Evolutionary conservation across 2,888 invertebrate species (phyloP).

Genomic region (Scaptomyza caliginosa): DNA sequence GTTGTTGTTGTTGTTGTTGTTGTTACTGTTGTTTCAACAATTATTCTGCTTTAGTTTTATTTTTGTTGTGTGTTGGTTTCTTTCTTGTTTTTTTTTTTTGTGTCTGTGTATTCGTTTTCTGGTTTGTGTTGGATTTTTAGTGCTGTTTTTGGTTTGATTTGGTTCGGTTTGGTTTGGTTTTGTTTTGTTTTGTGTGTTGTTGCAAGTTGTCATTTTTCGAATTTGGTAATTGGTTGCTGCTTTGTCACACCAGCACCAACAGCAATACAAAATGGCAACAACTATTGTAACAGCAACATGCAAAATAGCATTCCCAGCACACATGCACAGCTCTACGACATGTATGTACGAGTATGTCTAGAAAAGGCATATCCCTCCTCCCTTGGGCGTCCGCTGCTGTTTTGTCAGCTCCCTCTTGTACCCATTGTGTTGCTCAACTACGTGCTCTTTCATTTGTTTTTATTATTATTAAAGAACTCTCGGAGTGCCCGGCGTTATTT

Average conservation of each 20-base stretch:
- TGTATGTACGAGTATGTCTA: neutral
- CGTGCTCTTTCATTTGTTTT: conserved; percentile 79
- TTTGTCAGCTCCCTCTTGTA: conserved; percentile 25
- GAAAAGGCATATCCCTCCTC: conserved; percentile 5
- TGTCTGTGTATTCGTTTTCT: conserved; percentile 1
- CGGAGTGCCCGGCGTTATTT: conserved; percentile 55
- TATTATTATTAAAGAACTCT: conserved; percentile 79
- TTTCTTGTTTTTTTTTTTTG: conserved; percentile 11
- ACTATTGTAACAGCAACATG: no score
- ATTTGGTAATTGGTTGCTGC: conserved; percentile 79
- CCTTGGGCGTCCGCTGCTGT: conserved; percentile 5
- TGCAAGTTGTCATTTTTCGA: conserved; percentile 79
- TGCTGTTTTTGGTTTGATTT: conserved; percentile 40
- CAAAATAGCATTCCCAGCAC: conserved; percentile 70
- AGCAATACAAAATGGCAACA: no score
- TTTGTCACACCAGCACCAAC: conserved; percentile 68
- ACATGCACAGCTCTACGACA: conserved; percentile 2
- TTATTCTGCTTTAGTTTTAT: conserved; percentile 18
- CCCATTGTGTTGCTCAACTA: conserved; percentile 65
- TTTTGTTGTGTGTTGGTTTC: neutral
- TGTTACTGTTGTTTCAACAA: conserved; percentile 40
- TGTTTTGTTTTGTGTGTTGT: conserved; percentile 47
- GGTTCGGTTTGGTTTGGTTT: conserved; percentile 22
- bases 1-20: conserved; percentile 18
- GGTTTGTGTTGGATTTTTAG: conserved; percentile 42